phyloP scores from a whole-genome alignment of 2,888 invertebrate genomes.

The Erannis defoliaria region DNA sequence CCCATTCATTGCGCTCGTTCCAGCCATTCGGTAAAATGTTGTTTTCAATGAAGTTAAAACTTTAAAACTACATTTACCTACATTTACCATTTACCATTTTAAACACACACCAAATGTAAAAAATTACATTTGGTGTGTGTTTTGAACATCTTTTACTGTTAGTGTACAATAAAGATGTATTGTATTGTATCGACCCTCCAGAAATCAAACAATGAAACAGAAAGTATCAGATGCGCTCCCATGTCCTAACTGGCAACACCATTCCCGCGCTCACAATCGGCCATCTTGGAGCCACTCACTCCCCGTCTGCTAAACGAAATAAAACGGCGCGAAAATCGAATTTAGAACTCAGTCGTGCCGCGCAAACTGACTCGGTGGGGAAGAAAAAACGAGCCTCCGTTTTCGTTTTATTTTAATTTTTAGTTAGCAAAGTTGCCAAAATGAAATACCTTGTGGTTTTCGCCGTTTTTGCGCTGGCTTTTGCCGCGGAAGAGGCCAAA shows the following conservation, averaged over 20 bases:
- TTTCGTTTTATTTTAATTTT: slow-evolving; percentile 57
- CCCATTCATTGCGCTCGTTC: too few relatives aligned
- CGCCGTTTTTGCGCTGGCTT: slow-evolving; percentile 82
- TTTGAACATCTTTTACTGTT: too few relatives aligned
- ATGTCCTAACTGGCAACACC: slow-evolving; percentile 9
- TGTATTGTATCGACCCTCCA: neutral
- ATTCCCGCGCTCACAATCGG: slow-evolving; percentile 34
- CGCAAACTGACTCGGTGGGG: slow-evolving; percentile 54
- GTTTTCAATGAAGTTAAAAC: too few relatives aligned
- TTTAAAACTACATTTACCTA: too few relatives aligned
- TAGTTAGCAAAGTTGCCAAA: slow-evolving; percentile 63
- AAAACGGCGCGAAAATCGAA: slow-evolving; percentile 69
- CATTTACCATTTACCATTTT: too few relatives aligned
- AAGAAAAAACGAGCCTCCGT: slow-evolving; percentile 57
- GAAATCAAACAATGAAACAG: neutral
- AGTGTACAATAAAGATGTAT: too few relatives aligned
- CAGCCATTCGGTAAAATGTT: too few relatives aligned
- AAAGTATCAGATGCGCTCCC: neutral
- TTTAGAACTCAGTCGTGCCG: slow-evolving; percentile 71
- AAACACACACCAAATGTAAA: too few relatives aligned
- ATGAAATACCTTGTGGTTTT: slow-evolving; percentile 87
- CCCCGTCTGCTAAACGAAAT: slow-evolving; percentile 67
- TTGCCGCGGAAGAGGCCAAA: slow-evolving; percentile 86
- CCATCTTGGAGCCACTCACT: slow-evolving; percentile 68
- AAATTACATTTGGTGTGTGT: too few relatives aligned